These are phyloP conservation scores for Seira musarum DNA, from an alignment of 2,888 invertebrate species.

Conservation along the genomic window DNA sequence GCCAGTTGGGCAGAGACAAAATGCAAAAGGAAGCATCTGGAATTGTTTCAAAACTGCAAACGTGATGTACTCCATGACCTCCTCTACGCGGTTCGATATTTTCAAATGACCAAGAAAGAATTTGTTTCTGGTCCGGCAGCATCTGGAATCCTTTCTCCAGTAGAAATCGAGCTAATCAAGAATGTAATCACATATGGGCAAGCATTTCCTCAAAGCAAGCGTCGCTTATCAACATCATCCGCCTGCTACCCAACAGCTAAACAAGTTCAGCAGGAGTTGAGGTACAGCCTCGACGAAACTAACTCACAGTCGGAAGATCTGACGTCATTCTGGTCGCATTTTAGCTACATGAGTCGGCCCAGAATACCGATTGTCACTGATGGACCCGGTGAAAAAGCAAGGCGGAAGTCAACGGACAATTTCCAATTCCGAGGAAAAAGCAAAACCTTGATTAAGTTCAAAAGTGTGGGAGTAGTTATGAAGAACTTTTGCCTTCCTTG, in stretches of 20 bases:
- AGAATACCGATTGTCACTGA: neutral
- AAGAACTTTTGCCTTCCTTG: constrained; percentile 36
- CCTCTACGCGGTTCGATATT: constrained; percentile 32
- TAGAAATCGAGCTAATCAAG: constrained; percentile 73
- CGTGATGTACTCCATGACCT: constrained; percentile 36
- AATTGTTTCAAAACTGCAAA: constrained; percentile 14
- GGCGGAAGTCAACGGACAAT: neutral
- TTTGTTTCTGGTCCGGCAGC: constrained; percentile 77
- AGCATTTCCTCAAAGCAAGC: no score
- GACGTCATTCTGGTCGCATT: neutral
- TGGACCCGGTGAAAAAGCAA: neutral
- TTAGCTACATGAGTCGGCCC: constrained; percentile 21
- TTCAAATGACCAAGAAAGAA: constrained; percentile 74
- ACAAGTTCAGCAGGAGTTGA: neutral
- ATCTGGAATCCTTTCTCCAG: constrained; percentile 75
- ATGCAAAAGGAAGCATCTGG: constrained; percentile 33
- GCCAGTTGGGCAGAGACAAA: constrained; percentile 43
- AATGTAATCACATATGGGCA: constrained; percentile 69
- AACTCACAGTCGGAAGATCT: neutral
- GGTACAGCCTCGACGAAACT: neutral
- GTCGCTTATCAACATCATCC: no score
- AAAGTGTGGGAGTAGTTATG: constrained; percentile 12
- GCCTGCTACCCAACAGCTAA: neutral
- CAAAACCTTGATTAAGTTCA: neutral
- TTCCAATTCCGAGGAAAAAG: neutral